Evolutionary conservation across 2,113 vertebrate genomes (phyloP), one percentile per base, ranked within the genome.

Genomic region (Psittacara wagleri): DNA sequence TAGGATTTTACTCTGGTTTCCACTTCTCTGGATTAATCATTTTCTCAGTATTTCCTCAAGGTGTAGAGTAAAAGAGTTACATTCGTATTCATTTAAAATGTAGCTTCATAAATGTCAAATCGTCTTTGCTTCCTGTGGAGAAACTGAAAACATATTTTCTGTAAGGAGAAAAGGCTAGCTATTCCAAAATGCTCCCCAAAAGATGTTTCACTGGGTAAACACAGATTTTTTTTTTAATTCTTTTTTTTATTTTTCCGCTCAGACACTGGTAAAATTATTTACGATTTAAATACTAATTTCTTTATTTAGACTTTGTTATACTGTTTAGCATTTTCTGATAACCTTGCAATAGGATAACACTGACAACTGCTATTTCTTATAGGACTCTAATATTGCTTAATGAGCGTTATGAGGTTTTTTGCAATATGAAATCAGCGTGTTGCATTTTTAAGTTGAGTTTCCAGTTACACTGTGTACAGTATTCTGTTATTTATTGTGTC

Each of bases 401-500:
- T 84, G 94, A 84, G 77, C 20, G 52, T 75, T 96, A 24, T 20
- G 76, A 90, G 92, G 20, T 14, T 70, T 86, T 93, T 91, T 93
- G 61, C 88, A 86, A 86, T 94, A 94, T 92, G 78, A 94, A 94
- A 77, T 87, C 95, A 97, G 95, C 88, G 57, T 90, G 94, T 95
- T 94, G 92, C 94, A 80, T 97, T 97, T 96, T 90, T 92, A 91
- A 92, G 93, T 94, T 90, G 87, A 79, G 80, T 57, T 95, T 91
- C 82, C 64, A 76, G 90, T 94, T 95, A 79, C 28, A 46, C 73
- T 84, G 51, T 88, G 74, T 96, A 94, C 94, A 94, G 85, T 97
- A 97, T 95, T 97, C 54, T 1, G 12, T 96, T 97, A 97, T 97
- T 98, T 98, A 98, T 98, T 86, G 92, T 96, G 87, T 82, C 92